These are phyloP conservation scores for Tubulanus polymorphus DNA, from an alignment of 2,888 invertebrate genomes.

Conservation along the genomic window DNA sequence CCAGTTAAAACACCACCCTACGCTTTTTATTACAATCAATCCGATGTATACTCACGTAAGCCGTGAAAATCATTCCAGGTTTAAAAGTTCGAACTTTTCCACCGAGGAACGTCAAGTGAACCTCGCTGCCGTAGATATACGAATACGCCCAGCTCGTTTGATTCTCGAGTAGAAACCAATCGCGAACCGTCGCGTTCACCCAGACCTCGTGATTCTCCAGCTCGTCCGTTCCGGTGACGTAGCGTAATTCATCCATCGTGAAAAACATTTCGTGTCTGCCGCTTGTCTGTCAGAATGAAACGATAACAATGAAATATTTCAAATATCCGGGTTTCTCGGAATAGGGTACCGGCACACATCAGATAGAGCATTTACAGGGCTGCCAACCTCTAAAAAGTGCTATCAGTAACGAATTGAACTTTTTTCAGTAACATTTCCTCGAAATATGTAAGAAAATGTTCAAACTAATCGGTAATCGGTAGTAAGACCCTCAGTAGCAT, in stretches of 20 bases:
- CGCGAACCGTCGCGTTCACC: conserved; percentile 46
- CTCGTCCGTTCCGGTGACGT: conserved; percentile 20
- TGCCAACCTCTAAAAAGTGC: too few relatives aligned
- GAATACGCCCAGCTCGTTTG: conserved; percentile 75
- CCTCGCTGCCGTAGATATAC: conserved; percentile 80
- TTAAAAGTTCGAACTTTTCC: conserved; percentile 91
- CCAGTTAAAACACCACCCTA: too few relatives aligned
- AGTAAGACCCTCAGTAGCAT: too few relatives aligned
- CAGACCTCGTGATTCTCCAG: conserved; percentile 42
- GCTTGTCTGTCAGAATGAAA: conserved; percentile 65
- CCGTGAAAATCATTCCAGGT: conserved; percentile 85
- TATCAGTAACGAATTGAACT: too few relatives aligned
- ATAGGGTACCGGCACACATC: too few relatives aligned
- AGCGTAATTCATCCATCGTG: conserved; percentile 71
- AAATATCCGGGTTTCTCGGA: too few relatives aligned
- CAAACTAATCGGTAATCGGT: too few relatives aligned
- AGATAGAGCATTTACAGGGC: too few relatives aligned
- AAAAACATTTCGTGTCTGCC: conserved; percentile 84
- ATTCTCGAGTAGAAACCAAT: conserved; percentile 49
- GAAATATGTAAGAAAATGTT: too few relatives aligned
- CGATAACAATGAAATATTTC: conserved; percentile 13
- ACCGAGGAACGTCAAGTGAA: conserved; percentile 79
- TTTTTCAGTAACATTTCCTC: too few relatives aligned
- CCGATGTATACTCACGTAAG: conserved; percentile 71
- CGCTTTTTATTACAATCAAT: too few relatives aligned